Conservation (phyloP, 2,888 invertebrate species). For the Cerastis rubricosa region DNA sequence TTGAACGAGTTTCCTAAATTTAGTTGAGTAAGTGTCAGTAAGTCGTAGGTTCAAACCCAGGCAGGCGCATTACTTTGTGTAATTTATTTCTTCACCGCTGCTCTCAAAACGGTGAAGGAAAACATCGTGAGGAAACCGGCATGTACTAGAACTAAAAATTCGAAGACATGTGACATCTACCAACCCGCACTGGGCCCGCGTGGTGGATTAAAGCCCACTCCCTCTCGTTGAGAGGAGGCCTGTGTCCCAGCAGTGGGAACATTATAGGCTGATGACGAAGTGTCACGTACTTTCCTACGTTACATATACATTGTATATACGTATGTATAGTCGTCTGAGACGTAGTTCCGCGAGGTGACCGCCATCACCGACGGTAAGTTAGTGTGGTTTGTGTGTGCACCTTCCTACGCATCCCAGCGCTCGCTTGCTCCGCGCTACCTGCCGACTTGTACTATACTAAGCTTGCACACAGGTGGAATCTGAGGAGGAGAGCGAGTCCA, state of each 20-base stretch:
- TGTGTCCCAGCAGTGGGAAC: too few relatives aligned
- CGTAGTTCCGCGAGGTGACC: slow-evolving; percentile 53
- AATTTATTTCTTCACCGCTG: too few relatives aligned
- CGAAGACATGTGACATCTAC: too few relatives aligned
- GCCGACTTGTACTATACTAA: slow-evolving; percentile 55
- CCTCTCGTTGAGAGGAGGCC: too few relatives aligned
- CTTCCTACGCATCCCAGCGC: slow-evolving; percentile 60
- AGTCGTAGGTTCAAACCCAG: too few relatives aligned
- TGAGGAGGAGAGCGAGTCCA: slow-evolving; percentile 91
- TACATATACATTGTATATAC: slow-evolving; percentile 57
- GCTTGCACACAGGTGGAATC: slow-evolving; percentile 84
- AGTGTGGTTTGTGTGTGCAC: slow-evolving; percentile 79
- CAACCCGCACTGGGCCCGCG: too few relatives aligned
- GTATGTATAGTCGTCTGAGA: slow-evolving; percentile 55
- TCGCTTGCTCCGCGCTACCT: slow-evolving; percentile 47
- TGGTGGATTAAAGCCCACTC: too few relatives aligned
- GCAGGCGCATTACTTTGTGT: too few relatives aligned
- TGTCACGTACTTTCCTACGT: slow-evolving; percentile 22
- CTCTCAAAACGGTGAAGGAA: too few relatives aligned
- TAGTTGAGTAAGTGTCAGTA: slow-evolving; percentile 15
- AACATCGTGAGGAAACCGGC: too few relatives aligned
- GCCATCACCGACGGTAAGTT: slow-evolving; percentile 81
- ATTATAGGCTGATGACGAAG: too few relatives aligned
- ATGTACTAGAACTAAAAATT: too few relatives aligned
- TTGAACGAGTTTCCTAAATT: not conserved